Base-by-base conservation (phyloP, 2,797 vertebrate species). In the Enteromius unitaeniatus region DNA sequence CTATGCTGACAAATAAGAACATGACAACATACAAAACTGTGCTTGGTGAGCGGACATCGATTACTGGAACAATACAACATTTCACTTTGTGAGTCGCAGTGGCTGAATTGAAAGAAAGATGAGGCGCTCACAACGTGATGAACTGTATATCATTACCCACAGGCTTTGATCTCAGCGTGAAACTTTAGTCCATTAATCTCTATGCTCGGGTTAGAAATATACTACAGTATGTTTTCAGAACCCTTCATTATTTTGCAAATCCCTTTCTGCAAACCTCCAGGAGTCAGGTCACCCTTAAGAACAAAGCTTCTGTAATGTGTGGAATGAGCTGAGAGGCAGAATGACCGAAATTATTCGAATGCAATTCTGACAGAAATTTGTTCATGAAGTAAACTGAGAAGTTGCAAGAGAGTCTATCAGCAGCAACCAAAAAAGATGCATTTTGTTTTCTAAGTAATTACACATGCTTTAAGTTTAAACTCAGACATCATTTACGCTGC, bases 121-220 rank as follows among this genome's bases (percentile, higher is more conserved):
- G 72, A 78, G 51, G 23, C 13, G 78, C 86, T 90, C 88, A 81
- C 88, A 89, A 89, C 83, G 78, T 88, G 83, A 82, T 78, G 85
- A 84, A 87, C 84, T 70, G 85, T 75, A 84, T 84, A 87, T 88
- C 86, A 90, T 88, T 91, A 88, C 86, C 84, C 21, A 1, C 15
- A 0, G 4, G 73, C 93, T 93, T 93, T 94, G 90, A 93, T 93
- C 91, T 91, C 90, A 88, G 89, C 86, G 84, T 89, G 89, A 90
- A 89, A 84, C 49, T 70, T 37, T 51, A 49, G 40, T 84, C 64
- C 62, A 37, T 51, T 86, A 76, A 77, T 82, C 79, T 84, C 47
- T 58, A 75, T 28, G 47, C 67, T 74, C 23, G 49, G 55, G 65
- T 79, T 74, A 45, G 79, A 78, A 82, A 80, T 77, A 73, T 62